Percentiles rank a stretch among this genome's conserved stretches.
Evolutionary conservation across 2,797 vertebrate genomes (phyloP).

Genomic region (Bradypodion ventrale): DNA sequence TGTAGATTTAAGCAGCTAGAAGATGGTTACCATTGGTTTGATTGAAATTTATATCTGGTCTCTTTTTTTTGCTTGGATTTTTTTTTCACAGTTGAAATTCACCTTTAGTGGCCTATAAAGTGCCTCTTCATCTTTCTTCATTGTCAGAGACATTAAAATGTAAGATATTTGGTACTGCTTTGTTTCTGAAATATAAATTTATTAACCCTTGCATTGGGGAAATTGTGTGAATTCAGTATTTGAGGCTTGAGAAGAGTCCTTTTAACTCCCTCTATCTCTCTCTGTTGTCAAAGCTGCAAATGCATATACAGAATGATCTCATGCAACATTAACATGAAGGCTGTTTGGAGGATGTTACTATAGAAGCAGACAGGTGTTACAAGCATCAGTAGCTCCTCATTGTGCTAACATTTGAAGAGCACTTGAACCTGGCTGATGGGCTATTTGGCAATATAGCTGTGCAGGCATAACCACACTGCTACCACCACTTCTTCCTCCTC

Average conservation of each 20-base stretch:
- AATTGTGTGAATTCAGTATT: not conserved
- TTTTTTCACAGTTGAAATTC: not conserved
- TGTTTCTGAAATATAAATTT: conserved; percentile 8
- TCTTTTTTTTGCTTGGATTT: too few relatives aligned
- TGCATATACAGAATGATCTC: not conserved
- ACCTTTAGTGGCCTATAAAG: not conserved
- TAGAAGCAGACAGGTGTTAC: not conserved
- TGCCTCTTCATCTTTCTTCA: not conserved
- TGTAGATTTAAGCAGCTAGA: not conserved
- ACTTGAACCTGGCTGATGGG: not conserved
- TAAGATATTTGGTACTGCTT: not conserved
- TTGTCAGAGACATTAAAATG: not conserved
- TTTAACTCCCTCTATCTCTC: not conserved
- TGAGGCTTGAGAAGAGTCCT: not conserved
- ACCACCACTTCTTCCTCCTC: too few relatives aligned
- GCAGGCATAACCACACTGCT: not conserved
- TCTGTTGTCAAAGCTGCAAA: not conserved
- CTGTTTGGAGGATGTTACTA: not conserved
- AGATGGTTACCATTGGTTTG: not conserved
- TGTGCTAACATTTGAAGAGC: not conserved
- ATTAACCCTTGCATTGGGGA: not conserved
- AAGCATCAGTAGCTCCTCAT: not conserved
- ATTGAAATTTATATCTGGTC: not conserved
- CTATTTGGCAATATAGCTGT: not conserved
- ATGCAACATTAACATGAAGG: not conserved